Evolutionary conservation across 2,888 invertebrate genomes (phyloP), one percentile per base, ranked within the genome.

Genomic region (Pyralis farinalis): DNA sequence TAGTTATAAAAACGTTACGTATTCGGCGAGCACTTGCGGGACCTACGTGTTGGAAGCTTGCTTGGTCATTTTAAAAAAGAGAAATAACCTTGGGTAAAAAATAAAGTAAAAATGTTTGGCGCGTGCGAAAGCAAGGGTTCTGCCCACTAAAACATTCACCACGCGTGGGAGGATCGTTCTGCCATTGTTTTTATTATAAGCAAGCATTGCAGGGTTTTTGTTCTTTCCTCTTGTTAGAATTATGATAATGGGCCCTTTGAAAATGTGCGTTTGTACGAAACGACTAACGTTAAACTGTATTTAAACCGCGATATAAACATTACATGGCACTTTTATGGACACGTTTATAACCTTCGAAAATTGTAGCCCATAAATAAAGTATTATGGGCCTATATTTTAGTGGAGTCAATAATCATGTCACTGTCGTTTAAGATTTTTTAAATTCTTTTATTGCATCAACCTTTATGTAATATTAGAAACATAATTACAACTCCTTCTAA

Each of bases 171-270:
- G 55, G 54, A 55, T 55, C 55, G 44, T 53, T 65, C 35, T 22
- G 34, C 43, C 69, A 74, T 81, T 82, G 79, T 80, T 77, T 78
- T 77, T 75, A 77, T 78, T 77, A 74, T 74, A 71, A 73, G 66
- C 72, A 69, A 66, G 66, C 68, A 67, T 67, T 62, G 71, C 62
- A 53, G 55, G 55, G 56, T 68, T 76, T 77, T 74, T 73, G 69
- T 71, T 67, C 66, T 63, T 67, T 60, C 51, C 59, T 58, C 61
- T 63, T 55, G 63, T 75, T 71, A 62, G 59, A 73, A 74, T 76
- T 77, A 79, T 75, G 65, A 74, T 75, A 76, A 75, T 75, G 59
- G 64, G 58, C 58, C 65, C 63, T 66, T 73, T 71, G 68, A 62
- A 64, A 67, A 49, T 46, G 58, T 55, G 55, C 52, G 61, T 55